Base-by-base conservation (phyloP, 2,888 invertebrate species). In the Ichneumoninae sp. region DNA sequence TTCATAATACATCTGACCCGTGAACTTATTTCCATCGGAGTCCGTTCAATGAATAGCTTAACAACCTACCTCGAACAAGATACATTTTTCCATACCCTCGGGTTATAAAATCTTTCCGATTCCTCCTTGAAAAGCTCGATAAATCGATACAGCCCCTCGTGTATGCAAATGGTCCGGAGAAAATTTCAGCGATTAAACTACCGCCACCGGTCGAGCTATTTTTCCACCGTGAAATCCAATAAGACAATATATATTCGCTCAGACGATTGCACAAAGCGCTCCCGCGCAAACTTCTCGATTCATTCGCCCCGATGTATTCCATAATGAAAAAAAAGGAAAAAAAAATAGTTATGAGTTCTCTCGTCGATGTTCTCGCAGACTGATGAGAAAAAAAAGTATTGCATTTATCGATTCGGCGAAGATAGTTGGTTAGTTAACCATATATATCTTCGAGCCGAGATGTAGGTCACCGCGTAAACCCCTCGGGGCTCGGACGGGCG, bases 381-480 rank as follows among this genome's bases (percentile, higher is more conserved):
- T 54, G 70, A 70, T 3, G 36, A 40, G 40, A 65, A 70, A 70
- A 65, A 44, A 75, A 33, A 16, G 30, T 16, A 62, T 81, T 70
- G 75, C 36, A 65, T 81, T 40, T 69, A 81, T 81, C 75, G 75
- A 81, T 65, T 81, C 26, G 40, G 13, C 65, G 19, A 36, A 40
- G 36, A 68, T 52, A 50, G 74, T 44, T 47, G 68, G 66, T 68
- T 66, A 68, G 26, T 26, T 26, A 60, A 40, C 52, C n/a, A 33
- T 70, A 36, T 40, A 22, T 52, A 19, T 65, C n/a, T 62, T 10
- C 13, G 57, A 6, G 57, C 26, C 54, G 26, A n/a, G 57, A 79
- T 71, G 36, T 76, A 66, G 76, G 76, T 76, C 76, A 76, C 52
- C 7, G 7, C 50, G 52, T 36, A 10, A 57, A 52, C 22, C 36